A percentile compares a stretch with the other conserved stretches of the same genome.
Conservation (phyloP, 2,797 vertebrate genomes). For the Sarcophilus harrisii region DNA sequence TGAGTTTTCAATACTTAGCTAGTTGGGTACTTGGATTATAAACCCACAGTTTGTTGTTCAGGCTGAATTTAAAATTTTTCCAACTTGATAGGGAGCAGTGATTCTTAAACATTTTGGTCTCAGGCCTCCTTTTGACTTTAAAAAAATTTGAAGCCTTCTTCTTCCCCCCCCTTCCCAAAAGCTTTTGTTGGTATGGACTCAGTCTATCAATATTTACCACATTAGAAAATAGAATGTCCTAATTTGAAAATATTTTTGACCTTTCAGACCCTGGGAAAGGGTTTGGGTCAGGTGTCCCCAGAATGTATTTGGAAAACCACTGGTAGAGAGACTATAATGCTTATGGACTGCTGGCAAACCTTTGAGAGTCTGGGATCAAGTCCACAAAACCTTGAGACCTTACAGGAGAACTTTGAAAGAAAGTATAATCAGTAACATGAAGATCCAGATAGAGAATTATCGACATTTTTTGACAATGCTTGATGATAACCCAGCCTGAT, state of each 20-base stretch:
- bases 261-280: not conserved
- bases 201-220: not conserved
- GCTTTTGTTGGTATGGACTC: not conserved
- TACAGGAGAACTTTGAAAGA: not conserved
- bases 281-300: not conserved
- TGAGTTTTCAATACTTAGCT: not conserved
- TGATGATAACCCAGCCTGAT: not conserved
- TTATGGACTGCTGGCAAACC: not conserved
- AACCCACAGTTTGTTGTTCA: not conserved
- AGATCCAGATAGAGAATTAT: not conserved
- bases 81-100: not conserved
- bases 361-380: not conserved
- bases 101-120: not conserved
- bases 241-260: not conserved
- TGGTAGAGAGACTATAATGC: not conserved
- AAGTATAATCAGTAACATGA: not conserved
- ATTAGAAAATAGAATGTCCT: not conserved
- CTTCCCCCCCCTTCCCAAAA: not conserved
- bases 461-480: not conserved
- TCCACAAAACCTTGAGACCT: not conserved
- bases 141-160: not conserved
- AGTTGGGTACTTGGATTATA: not conserved
- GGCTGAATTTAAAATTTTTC: not conserved
- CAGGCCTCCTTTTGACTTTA: not conserved
- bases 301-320: not conserved